These are phyloP conservation scores for Cetoscarus ocellatus DNA, from an alignment of 2,797 vertebrate genomes.

Conservation along the genomic window DNA sequence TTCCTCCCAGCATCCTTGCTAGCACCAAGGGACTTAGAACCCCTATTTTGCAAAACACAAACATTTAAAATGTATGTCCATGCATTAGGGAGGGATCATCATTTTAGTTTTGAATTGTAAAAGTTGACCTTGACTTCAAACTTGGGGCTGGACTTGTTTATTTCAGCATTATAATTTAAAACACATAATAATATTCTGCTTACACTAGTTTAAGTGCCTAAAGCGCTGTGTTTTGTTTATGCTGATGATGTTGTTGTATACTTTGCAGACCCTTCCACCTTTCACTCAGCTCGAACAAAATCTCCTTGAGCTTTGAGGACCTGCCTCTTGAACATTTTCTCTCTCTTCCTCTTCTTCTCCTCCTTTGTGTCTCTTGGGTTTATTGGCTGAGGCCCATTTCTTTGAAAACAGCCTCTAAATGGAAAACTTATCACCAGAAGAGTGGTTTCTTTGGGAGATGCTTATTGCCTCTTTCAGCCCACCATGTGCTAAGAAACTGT, in stretches of 20 bases:
- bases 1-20: too few relatives aligned
- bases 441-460: background rate
- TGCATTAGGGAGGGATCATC: too few relatives aligned
- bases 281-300: background rate
- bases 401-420: conserved; percentile 10
- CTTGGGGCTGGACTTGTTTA: too few relatives aligned
- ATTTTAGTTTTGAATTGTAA: too few relatives aligned
- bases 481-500: background rate
- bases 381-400: conserved; percentile 1
- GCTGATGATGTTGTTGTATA: background rate
- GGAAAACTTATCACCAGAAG: conserved; percentile 1
- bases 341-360: background rate
- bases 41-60: too few relatives aligned
- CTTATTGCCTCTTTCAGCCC: background rate
- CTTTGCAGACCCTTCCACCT: background rate
- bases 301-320: background rate
- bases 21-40: too few relatives aligned
- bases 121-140: too few relatives aligned
- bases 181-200: too few relatives aligned
- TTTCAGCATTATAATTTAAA: too few relatives aligned
- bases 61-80: too few relatives aligned
- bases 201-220: too few relatives aligned
- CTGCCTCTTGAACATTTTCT: background rate
- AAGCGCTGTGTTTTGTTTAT: background rate
- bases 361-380: background rate